Evolutionary conservation across 2,797 vertebrate species (phyloP).

Genomic region (Spatula clypeata): DNA sequence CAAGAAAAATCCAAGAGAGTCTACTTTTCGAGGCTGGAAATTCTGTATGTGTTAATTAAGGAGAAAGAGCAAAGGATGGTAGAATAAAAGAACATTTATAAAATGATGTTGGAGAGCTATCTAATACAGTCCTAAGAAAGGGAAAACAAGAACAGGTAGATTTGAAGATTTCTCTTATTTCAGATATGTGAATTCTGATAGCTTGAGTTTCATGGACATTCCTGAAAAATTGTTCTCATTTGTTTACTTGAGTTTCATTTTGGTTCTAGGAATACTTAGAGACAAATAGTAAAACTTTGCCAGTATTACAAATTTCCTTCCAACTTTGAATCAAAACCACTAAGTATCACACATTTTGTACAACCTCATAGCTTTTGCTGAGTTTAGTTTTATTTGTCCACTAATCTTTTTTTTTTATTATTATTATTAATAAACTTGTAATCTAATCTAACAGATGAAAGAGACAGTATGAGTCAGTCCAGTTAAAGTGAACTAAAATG

Average conservation of each 20-base stretch:
- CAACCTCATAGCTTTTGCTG: neutral
- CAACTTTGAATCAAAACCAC: neutral
- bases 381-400: neutral
- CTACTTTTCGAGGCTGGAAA: neutral
- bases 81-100: neutral
- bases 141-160: neutral
- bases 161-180: neutral
- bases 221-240: neutral
- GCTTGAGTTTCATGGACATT: neutral
- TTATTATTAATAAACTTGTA: neutral
- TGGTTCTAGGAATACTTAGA: neutral
- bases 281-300: neutral
- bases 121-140: neutral
- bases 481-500: neutral
- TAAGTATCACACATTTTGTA: neutral
- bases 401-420: neutral
- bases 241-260: neutral
- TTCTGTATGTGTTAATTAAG: neutral
- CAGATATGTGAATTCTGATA: neutral
- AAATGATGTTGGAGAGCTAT: neutral
- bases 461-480: neutral
- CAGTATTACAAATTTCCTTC: neutral
- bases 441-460: neutral
- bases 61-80: neutral
- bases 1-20: neutral